Percentiles rank a stretch among this genome's conserved stretches.
These are phyloP conservation scores for Bryconaethiops microstoma DNA, from an alignment of 2,797 vertebrate species.

Conservation along the genomic window DNA sequence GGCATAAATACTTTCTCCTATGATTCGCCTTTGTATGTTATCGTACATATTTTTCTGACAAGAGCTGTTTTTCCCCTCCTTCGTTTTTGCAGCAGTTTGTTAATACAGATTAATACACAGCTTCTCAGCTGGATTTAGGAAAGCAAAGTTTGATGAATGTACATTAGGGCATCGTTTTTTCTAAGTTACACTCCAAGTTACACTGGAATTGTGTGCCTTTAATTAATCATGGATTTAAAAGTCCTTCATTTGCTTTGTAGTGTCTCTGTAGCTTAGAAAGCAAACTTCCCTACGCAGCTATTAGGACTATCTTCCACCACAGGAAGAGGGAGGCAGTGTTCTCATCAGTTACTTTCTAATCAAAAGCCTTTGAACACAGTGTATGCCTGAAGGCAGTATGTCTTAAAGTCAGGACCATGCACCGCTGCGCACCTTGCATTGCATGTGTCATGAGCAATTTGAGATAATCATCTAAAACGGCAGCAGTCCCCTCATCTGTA, in stretches of 20 bases:
- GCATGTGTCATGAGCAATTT: slow-evolving; percentile 49
- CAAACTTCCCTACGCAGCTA: slow-evolving; percentile 21
- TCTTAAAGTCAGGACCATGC: slow-evolving; percentile 38
- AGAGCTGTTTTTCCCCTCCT: background rate
- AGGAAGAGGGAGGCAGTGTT: slow-evolving; percentile 21
- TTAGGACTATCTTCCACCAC: slow-evolving; percentile 11
- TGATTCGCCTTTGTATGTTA: background rate
- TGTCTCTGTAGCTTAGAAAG: slow-evolving; percentile 30
- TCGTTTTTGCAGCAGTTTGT: background rate
- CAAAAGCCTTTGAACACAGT: slow-evolving; percentile 50
- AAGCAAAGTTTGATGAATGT: slow-evolving; percentile 1
- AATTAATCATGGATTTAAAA: slow-evolving; percentile 38
- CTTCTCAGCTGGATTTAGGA: background rate
- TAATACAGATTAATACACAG: background rate
- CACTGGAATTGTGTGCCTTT: slow-evolving; percentile 14
- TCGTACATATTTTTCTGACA: background rate
- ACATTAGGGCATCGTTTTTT: slow-evolving; percentile 17
- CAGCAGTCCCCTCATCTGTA: slow-evolving; percentile 38
- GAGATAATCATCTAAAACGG: slow-evolving; percentile 44
- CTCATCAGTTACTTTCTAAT: slow-evolving; percentile 51
- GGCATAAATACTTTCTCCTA: background rate
- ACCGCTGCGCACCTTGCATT: slow-evolving; percentile 29
- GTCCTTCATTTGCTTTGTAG: slow-evolving; percentile 27
- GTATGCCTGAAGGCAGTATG: slow-evolving; percentile 30
- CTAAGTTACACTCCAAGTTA: background rate